Base-by-base conservation (phyloP, 2,888 invertebrate genomes). In the Oscheius sp. region DNA sequence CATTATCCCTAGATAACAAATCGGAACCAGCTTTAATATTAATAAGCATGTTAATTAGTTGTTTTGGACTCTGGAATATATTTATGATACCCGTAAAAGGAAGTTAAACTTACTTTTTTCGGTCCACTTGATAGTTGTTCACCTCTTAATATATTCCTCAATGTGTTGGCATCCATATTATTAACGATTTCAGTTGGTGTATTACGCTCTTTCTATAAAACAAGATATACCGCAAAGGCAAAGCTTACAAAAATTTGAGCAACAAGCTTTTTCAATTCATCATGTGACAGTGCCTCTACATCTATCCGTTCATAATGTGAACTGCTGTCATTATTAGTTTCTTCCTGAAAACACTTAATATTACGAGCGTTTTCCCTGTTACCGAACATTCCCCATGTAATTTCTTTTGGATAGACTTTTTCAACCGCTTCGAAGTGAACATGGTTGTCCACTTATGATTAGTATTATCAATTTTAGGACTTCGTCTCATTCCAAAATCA, bases 391-490 rank as follows among this genome's bases (percentile, higher is more conserved):
- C 66, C 62, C 50, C 49, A 33, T 63, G 70, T 67, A 51, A 56
- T 14, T 45, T 51, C 26, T 64, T 63, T 32, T 63, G 44, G 22
- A 68, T 69, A 26, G 36, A 44, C 36, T 65, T 68, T 50, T 73
- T 72, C 20, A 74, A 65, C 57, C 74, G 47, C n/a, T 50, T 74
- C 24, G 77, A 77, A 12, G 73, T 66, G 63, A 77, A 77, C 54
- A 77, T 51, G 32, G 72, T 73, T 1, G 73, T 73, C 74, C 72
- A 77, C 67, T 65, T 68, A 8, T 66, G 65, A 6, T 57, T 51
- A 28, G 67, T 63, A 20, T 33, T 33, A 30, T 56, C 66, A 24
- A 67, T 45, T 50, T 71, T 71, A 12, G 73, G 72, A 47, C 72
- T 70, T 33, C 73, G 44, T 8, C 76, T 59, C 61, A 62, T 67